These are phyloP conservation scores for Tiliacea citrago DNA, from an alignment of 2,888 invertebrate genomes.

Conservation along the genomic window DNA sequence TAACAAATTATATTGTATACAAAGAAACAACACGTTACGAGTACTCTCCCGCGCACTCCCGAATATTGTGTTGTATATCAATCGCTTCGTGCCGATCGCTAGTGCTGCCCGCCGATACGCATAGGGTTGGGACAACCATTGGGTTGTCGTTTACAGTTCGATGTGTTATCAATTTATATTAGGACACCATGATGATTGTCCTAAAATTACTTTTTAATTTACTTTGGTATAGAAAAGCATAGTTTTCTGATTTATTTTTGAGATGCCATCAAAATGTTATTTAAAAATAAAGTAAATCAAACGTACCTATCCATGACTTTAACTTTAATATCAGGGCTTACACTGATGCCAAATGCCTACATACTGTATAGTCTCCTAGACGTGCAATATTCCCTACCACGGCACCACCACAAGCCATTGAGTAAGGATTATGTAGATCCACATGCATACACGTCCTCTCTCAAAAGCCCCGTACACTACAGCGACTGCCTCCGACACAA, in stretches of 20 bases:
- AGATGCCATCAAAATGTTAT: background rate
- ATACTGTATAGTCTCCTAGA: constrained; percentile 24
- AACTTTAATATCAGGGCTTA: constrained; percentile 39
- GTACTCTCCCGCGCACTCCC: too few relatives aligned
- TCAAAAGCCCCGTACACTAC: constrained; percentile 31
- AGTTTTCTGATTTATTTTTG: background rate
- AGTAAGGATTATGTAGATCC: constrained; percentile 54
- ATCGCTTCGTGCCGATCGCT: too few relatives aligned
- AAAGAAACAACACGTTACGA: too few relatives aligned
- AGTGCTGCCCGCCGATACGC: too few relatives aligned
- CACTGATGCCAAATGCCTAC: constrained; percentile 11
- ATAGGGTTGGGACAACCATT: too few relatives aligned
- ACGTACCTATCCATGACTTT: background rate
- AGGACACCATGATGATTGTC: background rate
- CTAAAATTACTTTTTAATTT: background rate
- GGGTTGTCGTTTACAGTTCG: too few relatives aligned
- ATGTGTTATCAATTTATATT: background rate
- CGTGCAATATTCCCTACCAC: constrained; percentile 44
- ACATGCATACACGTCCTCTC: constrained; percentile 41
- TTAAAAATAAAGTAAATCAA: background rate
- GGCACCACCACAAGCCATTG: constrained; percentile 36
- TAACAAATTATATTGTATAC: too few relatives aligned
- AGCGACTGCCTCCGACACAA: constrained; percentile 34
- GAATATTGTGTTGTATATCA: too few relatives aligned
- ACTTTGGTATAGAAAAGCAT: too few relatives aligned